Conservation (phyloP, 1,140 invertebrate species). For the Oryzaephilus surinamensis region DNA sequence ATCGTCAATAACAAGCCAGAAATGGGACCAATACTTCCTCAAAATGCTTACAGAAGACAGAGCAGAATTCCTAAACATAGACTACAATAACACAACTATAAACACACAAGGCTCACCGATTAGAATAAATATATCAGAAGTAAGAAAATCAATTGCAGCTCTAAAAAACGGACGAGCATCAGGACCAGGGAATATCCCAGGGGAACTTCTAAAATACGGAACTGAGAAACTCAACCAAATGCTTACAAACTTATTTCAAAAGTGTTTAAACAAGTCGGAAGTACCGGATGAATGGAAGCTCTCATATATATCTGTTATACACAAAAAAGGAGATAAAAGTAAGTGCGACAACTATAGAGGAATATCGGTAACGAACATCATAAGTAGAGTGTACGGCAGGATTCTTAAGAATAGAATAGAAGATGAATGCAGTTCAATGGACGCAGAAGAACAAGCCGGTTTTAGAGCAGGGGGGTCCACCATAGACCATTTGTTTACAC, state of each 20-base stretch:
- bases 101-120: not conserved
- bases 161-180: slow-evolving; percentile 5
- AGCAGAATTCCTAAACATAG: slow-evolving; percentile 5
- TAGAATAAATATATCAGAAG: slow-evolving; percentile 4
- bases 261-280: slow-evolving; percentile 1
- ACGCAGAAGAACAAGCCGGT: slow-evolving; percentile 6
- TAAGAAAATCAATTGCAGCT: not conserved
- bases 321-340: slow-evolving; percentile 5
- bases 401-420: slow-evolving; percentile 3
- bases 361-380: slow-evolving; percentile 6
- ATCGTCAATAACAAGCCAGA: slow-evolving; percentile 1
- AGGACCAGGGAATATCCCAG: slow-evolving; percentile 2
- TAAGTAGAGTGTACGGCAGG: slow-evolving; percentile 7
- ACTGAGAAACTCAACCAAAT: not conserved
- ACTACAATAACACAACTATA: not conserved
- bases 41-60: slow-evolving; percentile 4
- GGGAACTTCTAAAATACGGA: slow-evolving; percentile 3
- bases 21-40: slow-evolving; percentile 2
- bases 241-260: slow-evolving; percentile 1
- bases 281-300: slow-evolving; percentile 4
- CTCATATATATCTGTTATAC: slow-evolving; percentile 4
- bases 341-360: slow-evolving; percentile 5
- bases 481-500: no score
- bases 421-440: no score
- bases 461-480: no score